phyloP scores from a whole-genome alignment of 2,888 invertebrate genomes.

The Onchidella celtica region DNA sequence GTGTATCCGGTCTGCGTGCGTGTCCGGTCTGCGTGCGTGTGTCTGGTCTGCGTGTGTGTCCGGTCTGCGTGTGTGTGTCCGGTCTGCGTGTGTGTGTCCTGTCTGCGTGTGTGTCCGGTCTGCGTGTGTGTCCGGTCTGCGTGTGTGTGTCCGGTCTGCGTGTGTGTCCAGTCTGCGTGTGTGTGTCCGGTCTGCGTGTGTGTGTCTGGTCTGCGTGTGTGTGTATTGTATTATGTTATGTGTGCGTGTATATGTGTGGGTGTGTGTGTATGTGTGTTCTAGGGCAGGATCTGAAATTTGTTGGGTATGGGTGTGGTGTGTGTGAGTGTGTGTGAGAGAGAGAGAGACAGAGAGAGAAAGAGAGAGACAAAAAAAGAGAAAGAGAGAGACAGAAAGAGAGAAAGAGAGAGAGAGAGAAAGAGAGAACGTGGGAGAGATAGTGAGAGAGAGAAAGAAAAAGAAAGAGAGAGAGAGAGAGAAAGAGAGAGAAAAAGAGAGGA shows the following conservation, averaged over 20 bases:
- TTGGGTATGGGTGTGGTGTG: no score
- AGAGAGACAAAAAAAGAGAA: not conserved
- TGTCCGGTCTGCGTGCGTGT: no score
- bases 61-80: not conserved
- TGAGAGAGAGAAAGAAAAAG: not conserved
- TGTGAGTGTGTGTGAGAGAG: no score
- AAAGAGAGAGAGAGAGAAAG: not conserved
- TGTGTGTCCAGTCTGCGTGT: not conserved
- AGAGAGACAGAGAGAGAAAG: not conserved
- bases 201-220: not conserved
- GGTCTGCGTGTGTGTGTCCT: no score
- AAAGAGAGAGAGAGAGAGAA: not conserved
- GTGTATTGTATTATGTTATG: not conserved
- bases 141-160: not conserved
- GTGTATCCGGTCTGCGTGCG: not conserved
- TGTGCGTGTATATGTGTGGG: not conserved
- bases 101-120: no score
- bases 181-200: not conserved
- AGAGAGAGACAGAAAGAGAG: not conserved
- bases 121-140: no score
- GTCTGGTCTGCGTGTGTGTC: not conserved
- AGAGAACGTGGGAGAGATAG: not conserved
- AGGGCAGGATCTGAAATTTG: not conserved
- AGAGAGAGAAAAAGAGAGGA: not conserved
- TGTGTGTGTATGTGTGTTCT: not conserved